Evolutionary conservation across 2,888 invertebrate species (phyloP), one percentile per base, ranked within the genome.

Genomic region (Microctonus brassicae): DNA sequence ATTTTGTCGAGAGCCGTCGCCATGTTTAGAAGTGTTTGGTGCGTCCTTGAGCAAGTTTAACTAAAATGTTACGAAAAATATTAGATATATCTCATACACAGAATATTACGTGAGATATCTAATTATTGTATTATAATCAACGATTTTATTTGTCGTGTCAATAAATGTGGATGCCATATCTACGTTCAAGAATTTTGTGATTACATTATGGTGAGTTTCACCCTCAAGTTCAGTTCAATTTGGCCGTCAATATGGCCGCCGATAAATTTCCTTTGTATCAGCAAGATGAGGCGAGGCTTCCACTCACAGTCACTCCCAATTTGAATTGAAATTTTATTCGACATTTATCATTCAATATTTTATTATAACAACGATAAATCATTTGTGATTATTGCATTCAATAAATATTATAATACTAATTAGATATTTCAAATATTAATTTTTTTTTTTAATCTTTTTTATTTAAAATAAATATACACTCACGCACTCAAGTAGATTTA

Each of bases 141-240:
- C 85, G 81, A 86, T 87, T 78, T 86, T 86, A 85, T 76, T 85
- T 83, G 87, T 88, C 84, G 83, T 85, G 85, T 88, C 89, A 87
- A 88, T 87, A 86, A 79, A 77, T 80, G 82, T 88, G 89, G 92
- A 92, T 92, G 92, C 88, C 88, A 86, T 83, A 83, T 82, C 86
- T 88, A 87, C 88, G 88, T 88, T 86, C 86, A 88, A 89, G 90
- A 90, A 91, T 89, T 90, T 91, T 89, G 90, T 90, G 91, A 92
- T 92, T 91, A 90, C 91, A 89, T 88, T 90, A 91, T 91, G 92
- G 91, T 91, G 89, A 90, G 90, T 90, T 90, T 88, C 84, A 86
- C 84, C 86, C 83, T 84, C 85, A n/a, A 83, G 81, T 82, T 81
- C 80, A 80, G 83, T 81, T 85, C 83, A 86, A 86, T 29, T 29